Conservation (phyloP, 2,888 invertebrate genomes). For the Andrena flavipes region DNA sequence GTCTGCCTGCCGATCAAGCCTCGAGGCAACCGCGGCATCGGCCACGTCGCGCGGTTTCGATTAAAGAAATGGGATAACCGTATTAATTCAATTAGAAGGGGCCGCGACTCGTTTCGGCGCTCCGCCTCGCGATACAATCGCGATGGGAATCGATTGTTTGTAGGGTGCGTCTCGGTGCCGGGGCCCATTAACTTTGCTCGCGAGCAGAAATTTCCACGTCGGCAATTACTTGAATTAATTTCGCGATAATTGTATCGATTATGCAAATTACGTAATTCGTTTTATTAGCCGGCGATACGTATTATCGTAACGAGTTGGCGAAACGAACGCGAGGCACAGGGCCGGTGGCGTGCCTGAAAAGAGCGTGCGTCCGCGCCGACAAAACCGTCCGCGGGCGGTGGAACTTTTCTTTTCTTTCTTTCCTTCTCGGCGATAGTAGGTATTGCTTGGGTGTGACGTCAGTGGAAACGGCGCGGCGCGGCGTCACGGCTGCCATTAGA, state of each 20-base stretch:
- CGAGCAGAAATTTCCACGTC: slow-evolving; percentile 49
- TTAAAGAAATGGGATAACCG: background rate
- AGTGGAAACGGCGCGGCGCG: slow-evolving; percentile 3
- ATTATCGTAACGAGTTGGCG: slow-evolving; percentile 45
- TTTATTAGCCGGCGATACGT: slow-evolving; percentile 53
- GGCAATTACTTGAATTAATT: slow-evolving; percentile 59
- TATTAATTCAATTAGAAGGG: slow-evolving; percentile 46
- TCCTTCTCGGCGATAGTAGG: background rate
- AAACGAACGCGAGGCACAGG: background rate
- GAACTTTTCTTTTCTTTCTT: background rate
- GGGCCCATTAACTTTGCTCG: slow-evolving; percentile 37
- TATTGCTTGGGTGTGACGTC: slow-evolving; percentile 41
- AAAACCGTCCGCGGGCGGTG: too few species aligned
- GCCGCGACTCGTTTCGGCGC: background rate
- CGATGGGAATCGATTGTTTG: slow-evolving; percentile 37
- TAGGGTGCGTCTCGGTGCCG: slow-evolving; percentile 2
- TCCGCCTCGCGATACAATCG: slow-evolving; percentile 13
- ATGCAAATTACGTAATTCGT: slow-evolving; percentile 54
- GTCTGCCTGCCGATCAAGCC: background rate
- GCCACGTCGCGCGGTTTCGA: background rate
- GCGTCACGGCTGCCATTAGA: slow-evolving; percentile 37
- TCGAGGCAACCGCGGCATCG: background rate
- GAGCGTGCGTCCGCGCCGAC: too few species aligned
- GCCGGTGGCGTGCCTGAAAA: slow-evolving; percentile 1
- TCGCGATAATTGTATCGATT: slow-evolving; percentile 55